Percentiles rank a stretch among this genome's conserved stretches.
Conservation (phyloP, 2,888 invertebrate species). For the Drosophila leonis region DNA sequence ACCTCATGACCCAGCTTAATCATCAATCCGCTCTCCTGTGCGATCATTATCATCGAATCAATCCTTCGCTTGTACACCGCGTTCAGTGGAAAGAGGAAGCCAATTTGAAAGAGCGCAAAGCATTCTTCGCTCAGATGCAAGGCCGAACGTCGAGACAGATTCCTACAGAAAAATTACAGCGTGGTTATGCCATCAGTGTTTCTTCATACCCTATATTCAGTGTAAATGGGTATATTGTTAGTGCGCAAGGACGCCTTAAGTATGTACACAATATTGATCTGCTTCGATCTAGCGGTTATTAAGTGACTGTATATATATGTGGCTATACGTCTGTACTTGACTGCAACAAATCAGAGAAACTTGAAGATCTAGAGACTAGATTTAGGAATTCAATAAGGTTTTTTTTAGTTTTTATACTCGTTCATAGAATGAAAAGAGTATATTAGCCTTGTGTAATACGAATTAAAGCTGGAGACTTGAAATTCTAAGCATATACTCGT, state of each 20-base stretch:
- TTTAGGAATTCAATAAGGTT: too few relatives aligned
- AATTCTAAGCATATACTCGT: background rate
- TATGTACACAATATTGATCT: too few relatives aligned
- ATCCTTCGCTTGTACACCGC: constrained; percentile 89
- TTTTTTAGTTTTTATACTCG: too few relatives aligned
- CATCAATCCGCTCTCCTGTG: constrained; percentile 89
- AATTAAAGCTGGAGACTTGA: background rate
- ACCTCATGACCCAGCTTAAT: constrained; percentile 90
- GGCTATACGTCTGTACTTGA: too few relatives aligned
- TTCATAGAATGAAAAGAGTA: too few relatives aligned
- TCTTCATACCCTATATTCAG: background rate
- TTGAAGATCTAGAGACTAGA: too few relatives aligned
- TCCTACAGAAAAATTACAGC: constrained; percentile 69
- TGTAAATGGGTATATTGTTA: too few relatives aligned
- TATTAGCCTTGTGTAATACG: too few relatives aligned
- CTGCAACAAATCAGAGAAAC: too few relatives aligned
- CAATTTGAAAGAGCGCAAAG: constrained; percentile 90
- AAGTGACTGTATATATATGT: too few relatives aligned
- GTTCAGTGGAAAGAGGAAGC: constrained; percentile 88
- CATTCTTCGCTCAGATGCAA: constrained; percentile 91
- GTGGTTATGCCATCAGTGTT: background rate
- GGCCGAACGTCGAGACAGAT: constrained; percentile 87
- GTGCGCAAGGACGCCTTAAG: too few relatives aligned
- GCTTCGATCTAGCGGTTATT: too few relatives aligned
- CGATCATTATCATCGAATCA: constrained; percentile 87